phyloP scores from a whole-genome alignment of 2,888 invertebrate species.

The Cheiracanthium punctorium region DNA sequence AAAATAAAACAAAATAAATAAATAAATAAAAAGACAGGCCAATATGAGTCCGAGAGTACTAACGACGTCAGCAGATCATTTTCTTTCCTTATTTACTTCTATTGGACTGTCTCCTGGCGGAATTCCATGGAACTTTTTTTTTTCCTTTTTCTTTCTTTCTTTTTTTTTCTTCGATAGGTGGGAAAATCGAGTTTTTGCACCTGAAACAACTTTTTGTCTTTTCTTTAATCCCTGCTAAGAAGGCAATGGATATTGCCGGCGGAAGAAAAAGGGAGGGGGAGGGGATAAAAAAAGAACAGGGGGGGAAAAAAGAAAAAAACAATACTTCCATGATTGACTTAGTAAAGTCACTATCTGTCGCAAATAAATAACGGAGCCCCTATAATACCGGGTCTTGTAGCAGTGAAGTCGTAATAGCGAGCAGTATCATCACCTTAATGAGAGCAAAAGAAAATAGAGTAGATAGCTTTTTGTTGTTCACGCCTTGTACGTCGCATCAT shows the following conservation, averaged over 20 bases:
- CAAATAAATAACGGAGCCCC: slow-evolving; percentile 25
- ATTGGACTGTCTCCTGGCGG: slow-evolving; percentile 4
- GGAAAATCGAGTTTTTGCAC: slow-evolving; percentile 36
- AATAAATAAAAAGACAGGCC: slow-evolving; percentile 9
- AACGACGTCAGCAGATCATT: slow-evolving; percentile 33
- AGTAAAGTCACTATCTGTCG: slow-evolving; percentile 22
- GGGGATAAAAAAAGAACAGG: too few relatives aligned
- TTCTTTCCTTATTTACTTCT: slow-evolving; percentile 28
- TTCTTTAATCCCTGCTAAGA: slow-evolving; percentile 29
- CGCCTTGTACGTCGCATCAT: background rate
- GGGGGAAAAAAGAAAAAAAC: too few relatives aligned
- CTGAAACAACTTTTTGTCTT: slow-evolving; percentile 38
- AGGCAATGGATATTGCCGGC: slow-evolving; percentile 25
- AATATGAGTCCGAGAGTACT: slow-evolving; percentile 29
- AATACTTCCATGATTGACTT: slow-evolving; percentile 23
- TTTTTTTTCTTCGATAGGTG: slow-evolving; percentile 20
- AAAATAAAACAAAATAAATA: background rate
- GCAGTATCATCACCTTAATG: slow-evolving; percentile 13
- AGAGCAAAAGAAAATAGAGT: background rate
- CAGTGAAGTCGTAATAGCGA: background rate
- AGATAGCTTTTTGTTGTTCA: slow-evolving; percentile 13
- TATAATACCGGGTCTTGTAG: background rate
- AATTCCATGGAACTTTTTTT: slow-evolving; percentile 20
- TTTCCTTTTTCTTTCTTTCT: slow-evolving; percentile 26
- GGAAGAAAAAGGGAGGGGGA: too few relatives aligned